Evolutionary conservation across 2,113 vertebrate genomes (phyloP), one percentile per base, ranked within the genome.

Genomic region (Hemibagrus wyckioides): DNA sequence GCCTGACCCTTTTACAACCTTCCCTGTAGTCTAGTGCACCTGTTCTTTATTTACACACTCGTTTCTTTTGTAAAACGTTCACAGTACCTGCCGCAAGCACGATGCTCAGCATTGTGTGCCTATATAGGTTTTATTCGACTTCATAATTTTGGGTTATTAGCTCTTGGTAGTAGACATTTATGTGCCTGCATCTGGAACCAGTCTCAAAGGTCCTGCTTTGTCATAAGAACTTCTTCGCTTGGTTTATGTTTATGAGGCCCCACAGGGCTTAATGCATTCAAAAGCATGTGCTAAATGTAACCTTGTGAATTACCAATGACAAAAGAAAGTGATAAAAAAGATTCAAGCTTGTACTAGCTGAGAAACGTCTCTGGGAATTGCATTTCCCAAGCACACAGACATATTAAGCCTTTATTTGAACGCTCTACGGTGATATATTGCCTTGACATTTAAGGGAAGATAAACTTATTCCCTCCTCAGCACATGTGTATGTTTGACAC

Each of bases 381-480:
- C 8, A 23, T 57, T 59, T 33, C 23, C 39, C 10, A 36, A 82
- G 52, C 25, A 36, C 41, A 52, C 8, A 79, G 71, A 76, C 30
- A 44, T 5, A 81, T 48, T 33, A 23, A 63, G 19, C 21, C 15
- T 88, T 48, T 75, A 59, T 67, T 76, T 23, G 52, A 75, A 63
- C 7, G 10, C 61, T 71, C 63, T 41, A 8, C n/a, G 9, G 33
- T 89, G 82, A 89, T 89, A 33, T 52, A 84, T 63, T 76, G 76
- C 83, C 61, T 19, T 75, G 77, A 36, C 44, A 44, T 87, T 71
- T 82, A 52, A 71, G 11, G n/a, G 63, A 63, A 84, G 44, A 52
- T 41, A 21, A 80, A 82, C 65, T 52, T 48, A 52, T 76, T 56
- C 76, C 65, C 63, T 80, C 4, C 28, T 80, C 57, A 83, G 67